Base-by-base conservation (phyloP, 2,888 invertebrate species). In the Loripinus fragilis region DNA sequence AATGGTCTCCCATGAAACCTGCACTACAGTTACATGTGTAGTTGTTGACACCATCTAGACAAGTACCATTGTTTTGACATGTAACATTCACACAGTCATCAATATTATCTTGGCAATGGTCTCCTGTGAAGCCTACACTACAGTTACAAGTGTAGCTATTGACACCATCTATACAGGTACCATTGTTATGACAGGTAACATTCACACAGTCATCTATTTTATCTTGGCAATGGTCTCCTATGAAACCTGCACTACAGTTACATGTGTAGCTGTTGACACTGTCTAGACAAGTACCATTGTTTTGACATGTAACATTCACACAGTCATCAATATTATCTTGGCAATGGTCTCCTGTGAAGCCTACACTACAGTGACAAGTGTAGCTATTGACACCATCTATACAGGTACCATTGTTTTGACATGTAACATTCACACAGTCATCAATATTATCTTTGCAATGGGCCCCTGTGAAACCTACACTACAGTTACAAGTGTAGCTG, bases 31-130 rank as follows among this genome's bases (percentile, higher is more conserved):
- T 25, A 52, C 52, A 52, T 52, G 52, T 7, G 25, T 52, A 52
- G 12, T 23, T 52, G 25, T 52, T n/a, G 7, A 52, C 10, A 25
- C 23, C 23, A 25, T 52, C 52, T 2, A 38, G 42, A 73, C 85
- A 85, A 0, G 50, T 64, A 25, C 78, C 81, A 15, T 72, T 69
- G 55, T 83, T 80, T 28, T 64, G 23, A 72, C 85, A 85, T 0
- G 79, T 78, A 0, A 68, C 65, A 15, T 71, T 64, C 15, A 38
- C 45, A 55, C 86, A 86, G 45, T 86, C 86, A 42, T 83, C 70
- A 17, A 80, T 79, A 38, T 85, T 84, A 15, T 70, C 28, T 30
- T 78, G 74, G 71, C 86, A 86, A 7, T 68, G 48, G 7, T n/a
- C 28, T 7, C 86, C 86, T 0, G 60, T 68, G 71, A 75, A 86